Evolutionary conservation across 2,113 vertebrate genomes (phyloP), one percentile per base, ranked within the genome.

Genomic region (Ondatra zibethicus): DNA sequence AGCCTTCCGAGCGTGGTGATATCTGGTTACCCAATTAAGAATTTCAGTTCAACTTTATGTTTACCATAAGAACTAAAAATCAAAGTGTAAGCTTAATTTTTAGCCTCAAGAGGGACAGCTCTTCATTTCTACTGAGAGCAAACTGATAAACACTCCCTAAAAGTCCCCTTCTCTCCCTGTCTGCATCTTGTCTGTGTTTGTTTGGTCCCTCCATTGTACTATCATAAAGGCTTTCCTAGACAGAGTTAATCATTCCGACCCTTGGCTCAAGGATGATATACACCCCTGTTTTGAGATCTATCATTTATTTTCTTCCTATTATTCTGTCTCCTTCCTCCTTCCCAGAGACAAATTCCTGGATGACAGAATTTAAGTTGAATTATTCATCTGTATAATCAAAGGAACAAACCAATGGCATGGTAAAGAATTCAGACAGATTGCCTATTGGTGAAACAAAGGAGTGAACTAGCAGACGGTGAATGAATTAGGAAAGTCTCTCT

Each of bases 191-290:
- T 5, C 8, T 14, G 10, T 58, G 4, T 4, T 33, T 63, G 17
- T 27, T 31, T 52, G 2, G 10, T 27, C 17, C 25, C 52, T 45
- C 10, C 6, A 10, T 45, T 87, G 13, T 8, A 1, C 31, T 33
- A 36, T 81, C 7, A 23, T 89, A 61, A 88, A 72, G 36, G 0
- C 10, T 73, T 29, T 10, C 36, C 21, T 66, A 12, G 7, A 39
- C 11, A 94, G 93, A 92, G n/a, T 89, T 78, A 73, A 82, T 77
- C 16, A 94, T 27, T 82, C 31, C 21, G 52, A 63, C 70, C 29
- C 36, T 50, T 25, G 0, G 16, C 25, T n/a, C 31, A 63, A 19
- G 2, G 63, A 75, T 61, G 25, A 76, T 36, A 80, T 47, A 58
- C 52, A 45, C 1, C 77, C 14, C 17, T 66, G 5, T 92, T 88